Base-by-base conservation (phyloP, 1,140 invertebrate species). In the Rhagoletis zephyria region DNA sequence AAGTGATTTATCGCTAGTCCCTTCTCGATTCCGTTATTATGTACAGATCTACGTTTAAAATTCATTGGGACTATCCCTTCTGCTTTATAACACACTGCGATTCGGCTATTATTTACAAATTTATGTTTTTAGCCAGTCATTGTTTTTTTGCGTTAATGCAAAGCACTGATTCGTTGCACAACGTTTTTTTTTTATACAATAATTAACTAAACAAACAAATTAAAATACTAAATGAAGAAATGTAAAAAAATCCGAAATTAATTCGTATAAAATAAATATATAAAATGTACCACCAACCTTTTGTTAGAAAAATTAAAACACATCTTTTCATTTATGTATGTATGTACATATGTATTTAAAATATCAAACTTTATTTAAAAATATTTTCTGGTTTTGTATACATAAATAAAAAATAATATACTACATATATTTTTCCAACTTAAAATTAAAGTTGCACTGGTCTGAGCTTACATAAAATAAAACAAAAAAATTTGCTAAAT, bases 401-500 rank as follows among this genome's bases (percentile, higher is more conserved):
- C 42, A 60, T 85, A 61, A 61, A 85, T 19, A 85, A 63, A 16
- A 45, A 45, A n/a, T 30, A 30, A 30, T 30, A 19, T 65, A 6
- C 6, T 19, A 65, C 16, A 14, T 65, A 10, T 65, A 6, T 6
- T 65, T 60, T 61, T 85, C 63, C 48, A 59, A 51, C 74, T 81
- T 87, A 56, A 70, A 70, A 40, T 42, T 87, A 87, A 14, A 67
- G 19, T 87, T 87, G 86, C 86, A 87, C 86, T 87, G 86, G 64
- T 87, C 70, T 70, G 42, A 42, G n/a, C 10, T 86, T 63, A 19
- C 6, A 19, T 45, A 86, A 63, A 14, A 86, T 86, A 88, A 88
- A 88, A 77, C 40, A 81, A 77, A 85, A 85, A 86, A 86, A 64
- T 74, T 85, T 6, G 85, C 85, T 88, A 64, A 85, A 56, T 81